These are phyloP conservation scores for Falco cherrug DNA, from an alignment of 2,797 vertebrate species.

Conservation along the genomic window DNA sequence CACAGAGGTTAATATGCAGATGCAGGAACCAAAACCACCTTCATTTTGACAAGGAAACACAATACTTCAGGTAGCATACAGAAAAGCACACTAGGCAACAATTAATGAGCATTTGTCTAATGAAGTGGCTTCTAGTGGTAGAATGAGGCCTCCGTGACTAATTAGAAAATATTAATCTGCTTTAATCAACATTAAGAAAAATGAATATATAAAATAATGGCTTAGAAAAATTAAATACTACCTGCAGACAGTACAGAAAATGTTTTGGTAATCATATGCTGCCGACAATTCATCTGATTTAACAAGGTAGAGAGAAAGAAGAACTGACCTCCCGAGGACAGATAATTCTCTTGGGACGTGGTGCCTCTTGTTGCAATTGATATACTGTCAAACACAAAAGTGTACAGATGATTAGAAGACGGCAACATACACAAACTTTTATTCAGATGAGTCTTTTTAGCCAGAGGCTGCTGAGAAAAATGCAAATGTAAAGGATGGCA, in stretches of 20 bases:
- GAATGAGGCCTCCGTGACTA: neutral
- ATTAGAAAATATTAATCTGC: neutral
- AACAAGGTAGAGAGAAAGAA: slow-evolving; percentile 50
- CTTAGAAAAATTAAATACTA: slow-evolving; percentile 23
- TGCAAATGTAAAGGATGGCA: slow-evolving; percentile 24
- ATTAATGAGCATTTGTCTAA: neutral
- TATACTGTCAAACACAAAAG: slow-evolving; percentile 87
- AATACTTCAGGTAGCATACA: neutral
- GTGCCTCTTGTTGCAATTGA: slow-evolving; percentile 96
- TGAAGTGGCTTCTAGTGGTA: neutral
- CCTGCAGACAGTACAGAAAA: neutral
- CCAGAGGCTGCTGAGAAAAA: slow-evolving; percentile 36
- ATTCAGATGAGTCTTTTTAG: slow-evolving; percentile 47
- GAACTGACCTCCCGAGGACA: slow-evolving; percentile 93
- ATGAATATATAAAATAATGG: neutral
- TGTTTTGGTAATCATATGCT: neutral
- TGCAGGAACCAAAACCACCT: neutral
- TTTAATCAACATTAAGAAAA: slow-evolving; percentile 26
- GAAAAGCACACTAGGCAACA: neutral
- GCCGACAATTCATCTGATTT: slow-evolving; percentile 64
- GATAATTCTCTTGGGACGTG: slow-evolving; percentile 94
- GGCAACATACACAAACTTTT: slow-evolving; percentile 1
- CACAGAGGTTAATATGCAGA: neutral
- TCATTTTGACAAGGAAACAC: neutral
- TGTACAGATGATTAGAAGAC: slow-evolving; percentile 55